phyloP scores from a whole-genome alignment of 2,888 invertebrate genomes.

The Xestia sexstrigata region DNA sequence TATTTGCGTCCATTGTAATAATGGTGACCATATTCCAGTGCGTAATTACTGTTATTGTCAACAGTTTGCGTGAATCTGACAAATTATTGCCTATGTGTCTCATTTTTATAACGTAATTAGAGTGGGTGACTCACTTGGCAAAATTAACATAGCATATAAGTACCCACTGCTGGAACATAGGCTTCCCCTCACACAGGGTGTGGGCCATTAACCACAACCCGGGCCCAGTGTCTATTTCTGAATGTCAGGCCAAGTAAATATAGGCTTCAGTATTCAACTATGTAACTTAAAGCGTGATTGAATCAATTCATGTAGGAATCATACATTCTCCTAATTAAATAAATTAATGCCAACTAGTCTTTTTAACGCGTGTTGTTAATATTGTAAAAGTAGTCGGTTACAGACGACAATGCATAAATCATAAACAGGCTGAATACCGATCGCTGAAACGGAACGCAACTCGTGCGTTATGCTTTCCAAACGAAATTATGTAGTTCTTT shows the following conservation, averaged over 20 bases:
- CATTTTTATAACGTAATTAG: conserved; percentile 8
- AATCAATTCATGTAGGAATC: conserved; percentile 18
- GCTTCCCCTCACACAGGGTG: too few relatives aligned
- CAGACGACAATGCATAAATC: conserved; percentile 75
- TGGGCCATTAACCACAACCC: background rate
- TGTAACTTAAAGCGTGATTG: conserved; percentile 23
- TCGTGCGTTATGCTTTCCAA: conserved; percentile 85
- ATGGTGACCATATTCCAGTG: conserved; percentile 29
- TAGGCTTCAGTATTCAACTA: conserved; percentile 19
- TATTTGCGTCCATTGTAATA: conserved; percentile 34
- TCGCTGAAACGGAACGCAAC: conserved; percentile 81
- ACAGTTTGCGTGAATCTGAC: conserved; percentile 36
- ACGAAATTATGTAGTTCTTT: conserved; percentile 66
- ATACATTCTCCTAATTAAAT: conserved; percentile 52
- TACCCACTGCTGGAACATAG: background rate
- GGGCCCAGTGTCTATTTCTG: background rate
- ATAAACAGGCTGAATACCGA: conserved; percentile 80
- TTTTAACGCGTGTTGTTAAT: conserved; percentile 56
- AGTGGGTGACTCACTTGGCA: conserved; percentile 27
- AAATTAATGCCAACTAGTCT: conserved; percentile 46
- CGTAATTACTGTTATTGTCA: conserved; percentile 56
- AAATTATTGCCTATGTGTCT: conserved; percentile 27
- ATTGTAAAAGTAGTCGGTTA: conserved; percentile 73
- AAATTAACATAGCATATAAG: conserved; percentile 9
- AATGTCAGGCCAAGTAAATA: background rate